Conservation (phyloP, 2,888 invertebrate genomes). For the Drosophila limbata region DNA sequence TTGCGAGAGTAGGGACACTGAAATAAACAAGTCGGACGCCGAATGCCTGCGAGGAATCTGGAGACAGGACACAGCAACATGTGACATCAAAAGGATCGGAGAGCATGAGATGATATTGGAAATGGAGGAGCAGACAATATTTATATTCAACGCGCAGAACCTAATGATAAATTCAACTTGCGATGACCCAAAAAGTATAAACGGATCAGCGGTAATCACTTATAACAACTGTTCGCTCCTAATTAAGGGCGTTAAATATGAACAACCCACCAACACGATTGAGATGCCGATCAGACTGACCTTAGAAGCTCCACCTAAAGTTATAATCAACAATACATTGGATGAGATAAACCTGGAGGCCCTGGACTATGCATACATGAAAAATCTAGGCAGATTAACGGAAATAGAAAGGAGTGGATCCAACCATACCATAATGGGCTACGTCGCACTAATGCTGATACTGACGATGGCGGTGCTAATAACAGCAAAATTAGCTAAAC, state of each 20-base stretch:
- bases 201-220: too few relatives aligned
- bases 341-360: background rate
- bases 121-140: too few relatives aligned
- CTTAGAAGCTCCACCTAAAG: slow-evolving; percentile 1
- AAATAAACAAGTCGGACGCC: background rate
- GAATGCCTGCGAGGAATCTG: background rate
- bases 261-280: background rate
- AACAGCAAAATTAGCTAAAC: too few relatives aligned
- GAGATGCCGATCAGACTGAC: slow-evolving; percentile 1
- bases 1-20: background rate
- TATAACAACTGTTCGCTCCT: too few relatives aligned
- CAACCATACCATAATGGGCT: too few relatives aligned
- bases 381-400: too few relatives aligned
- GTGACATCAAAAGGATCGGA: background rate
- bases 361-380: background rate
- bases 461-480: too few relatives aligned
- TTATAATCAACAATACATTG: background rate
- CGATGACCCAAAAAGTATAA: too few relatives aligned
- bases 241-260: background rate
- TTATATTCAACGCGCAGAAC: too few relatives aligned
- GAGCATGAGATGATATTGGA: background rate
- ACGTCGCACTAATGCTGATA: too few relatives aligned
- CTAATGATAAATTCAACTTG: too few relatives aligned
- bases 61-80: background rate
- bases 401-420: too few relatives aligned